A percentile compares a stretch with the other conserved stretches of the same genome.
Evolutionary conservation across 2,113 vertebrate genomes (phyloP).

Genomic region (Ophthalmolycus amberensis): DNA sequence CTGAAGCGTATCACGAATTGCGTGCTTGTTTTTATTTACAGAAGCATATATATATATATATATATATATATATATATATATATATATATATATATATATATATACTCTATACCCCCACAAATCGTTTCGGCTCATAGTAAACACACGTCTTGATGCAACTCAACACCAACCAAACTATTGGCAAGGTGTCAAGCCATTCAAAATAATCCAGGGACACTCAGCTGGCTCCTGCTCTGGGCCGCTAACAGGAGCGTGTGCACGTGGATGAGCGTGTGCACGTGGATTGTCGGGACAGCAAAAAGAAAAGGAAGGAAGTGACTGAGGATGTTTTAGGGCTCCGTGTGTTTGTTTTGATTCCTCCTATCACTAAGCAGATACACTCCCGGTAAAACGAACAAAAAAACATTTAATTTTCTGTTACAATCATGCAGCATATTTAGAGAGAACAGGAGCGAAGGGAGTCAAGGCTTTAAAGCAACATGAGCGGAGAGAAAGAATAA

Average conservation of each 20-base stretch:
- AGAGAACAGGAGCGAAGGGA: conserved; percentile 50
- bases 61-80: too few species aligned
- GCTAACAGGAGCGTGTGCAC: conserved; percentile 8
- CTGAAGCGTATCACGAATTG: conserved; percentile 31
- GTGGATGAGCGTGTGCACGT: conserved; percentile 17
- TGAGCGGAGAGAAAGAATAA: conserved; percentile 16
- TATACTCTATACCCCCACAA: conserved; percentile 15
- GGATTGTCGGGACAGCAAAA: conserved; percentile 70
- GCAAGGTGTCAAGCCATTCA: conserved; percentile 50
- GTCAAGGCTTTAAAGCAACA: conserved; percentile 49
- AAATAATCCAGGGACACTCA: conserved; percentile 44
- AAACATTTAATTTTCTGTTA: conserved; percentile 41
- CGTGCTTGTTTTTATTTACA: conserved; percentile 56
- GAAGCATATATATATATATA: conserved; percentile 37
- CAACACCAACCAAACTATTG: conserved; percentile 31
- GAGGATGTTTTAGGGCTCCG: conserved; percentile 24
- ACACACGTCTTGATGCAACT: conserved; percentile 60
- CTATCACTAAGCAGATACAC: conserved; percentile 32
- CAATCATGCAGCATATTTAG: conserved; percentile 74
- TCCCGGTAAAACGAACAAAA: conserved; percentile 28
- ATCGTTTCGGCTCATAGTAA: conserved; percentile 66
- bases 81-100: too few species aligned
- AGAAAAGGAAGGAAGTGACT: conserved; percentile 22
- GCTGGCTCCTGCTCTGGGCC: conserved; percentile 38
- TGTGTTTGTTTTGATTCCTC: conserved; percentile 38